Base-by-base conservation (phyloP, 2,888 invertebrate genomes). In the Drosophila parthenogenetica region DNA sequence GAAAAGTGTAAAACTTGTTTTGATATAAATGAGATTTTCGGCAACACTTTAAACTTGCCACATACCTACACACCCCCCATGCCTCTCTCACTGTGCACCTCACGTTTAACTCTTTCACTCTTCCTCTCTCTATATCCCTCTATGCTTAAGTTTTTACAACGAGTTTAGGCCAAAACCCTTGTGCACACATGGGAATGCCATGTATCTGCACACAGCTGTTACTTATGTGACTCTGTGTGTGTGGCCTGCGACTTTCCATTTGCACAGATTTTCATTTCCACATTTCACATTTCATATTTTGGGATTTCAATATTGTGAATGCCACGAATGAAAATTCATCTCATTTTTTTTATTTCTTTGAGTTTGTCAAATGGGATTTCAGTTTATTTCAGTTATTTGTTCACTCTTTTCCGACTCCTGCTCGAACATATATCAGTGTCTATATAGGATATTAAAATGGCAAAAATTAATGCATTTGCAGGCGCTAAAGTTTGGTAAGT, bases 281-380 rank as follows among this genome's bases (percentile, higher is more conserved):
- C 87, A 87, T 84, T 87, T 86, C 70, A 77, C 81, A 84, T 22
- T 22, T 22, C 19, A n/a, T n/a, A n/a, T 83, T 80, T 75, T 59
- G 61, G 72, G 58, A 74, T 86, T 81, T 84, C 87, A 81, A 87
- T 87, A 87, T 81, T 81, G 81, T 67, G 71, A 87, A 78, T 72
- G 71, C 74, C 68, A 71, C 66, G 70, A 73, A 86, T 82, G 79
- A 88, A 88, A 86, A 82, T 74, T 79, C 74, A 68, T 73, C 70
- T 74, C 72, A 68, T 72, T 69, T 70, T 65, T 67, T 66, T 69
- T n/a, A n/a, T 64, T 68, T 67, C 75, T 63, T 69, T 72, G 65
- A 50, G 58, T 53, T 39, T 57, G 48, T 60, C 71, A 73, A 86
- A 83, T 87, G 89, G 87, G 84, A 88, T 87, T 86, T 73, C 54